Evolutionary conservation across 2,888 invertebrate species (phyloP).

Genomic region (Clivina fossor): DNA sequence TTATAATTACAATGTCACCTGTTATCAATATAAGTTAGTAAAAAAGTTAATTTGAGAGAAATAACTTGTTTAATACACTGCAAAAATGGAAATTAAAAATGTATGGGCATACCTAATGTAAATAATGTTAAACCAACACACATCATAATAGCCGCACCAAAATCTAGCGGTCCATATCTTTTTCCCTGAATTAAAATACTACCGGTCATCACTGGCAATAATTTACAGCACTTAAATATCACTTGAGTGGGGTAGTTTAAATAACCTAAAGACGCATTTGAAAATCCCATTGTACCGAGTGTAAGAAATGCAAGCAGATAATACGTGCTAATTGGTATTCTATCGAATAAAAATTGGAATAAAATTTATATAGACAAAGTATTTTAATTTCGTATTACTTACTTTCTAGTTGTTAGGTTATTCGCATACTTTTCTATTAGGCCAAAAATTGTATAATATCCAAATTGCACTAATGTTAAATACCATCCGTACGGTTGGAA

Average conservation of each 20-base stretch:
- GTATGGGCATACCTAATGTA: constrained; percentile 78
- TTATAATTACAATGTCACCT: no score
- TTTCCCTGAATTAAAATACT: constrained; percentile 91
- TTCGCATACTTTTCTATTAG: constrained; percentile 69
- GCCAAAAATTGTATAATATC: constrained; percentile 80
- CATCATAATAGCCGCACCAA: constrained; percentile 82
- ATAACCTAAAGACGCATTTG: constrained; percentile 91
- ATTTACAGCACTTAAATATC: constrained; percentile 96
- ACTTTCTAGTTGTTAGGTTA: constrained; percentile 58
- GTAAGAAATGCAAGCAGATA: constrained; percentile 81
- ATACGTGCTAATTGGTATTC: constrained; percentile 83
- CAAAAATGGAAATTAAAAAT: neutral
- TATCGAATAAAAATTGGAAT: constrained; percentile 52
- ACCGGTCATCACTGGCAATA: constrained; percentile 93
- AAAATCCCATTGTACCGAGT: constrained; percentile 93
- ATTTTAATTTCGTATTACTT: constrained; percentile 6
- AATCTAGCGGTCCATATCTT: constrained; percentile 79
- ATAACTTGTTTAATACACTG: neutral
- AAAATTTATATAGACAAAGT: no score
- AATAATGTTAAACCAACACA: constrained; percentile 88
- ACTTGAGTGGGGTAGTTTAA: constrained; percentile 97
- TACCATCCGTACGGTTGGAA: constrained; percentile 91
- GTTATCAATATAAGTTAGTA: no score
- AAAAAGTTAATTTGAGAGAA: no score
- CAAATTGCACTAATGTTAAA: constrained; percentile 88